Conservation (phyloP, 2,888 invertebrate species). For the Prosopocoilus inquinatus region DNA sequence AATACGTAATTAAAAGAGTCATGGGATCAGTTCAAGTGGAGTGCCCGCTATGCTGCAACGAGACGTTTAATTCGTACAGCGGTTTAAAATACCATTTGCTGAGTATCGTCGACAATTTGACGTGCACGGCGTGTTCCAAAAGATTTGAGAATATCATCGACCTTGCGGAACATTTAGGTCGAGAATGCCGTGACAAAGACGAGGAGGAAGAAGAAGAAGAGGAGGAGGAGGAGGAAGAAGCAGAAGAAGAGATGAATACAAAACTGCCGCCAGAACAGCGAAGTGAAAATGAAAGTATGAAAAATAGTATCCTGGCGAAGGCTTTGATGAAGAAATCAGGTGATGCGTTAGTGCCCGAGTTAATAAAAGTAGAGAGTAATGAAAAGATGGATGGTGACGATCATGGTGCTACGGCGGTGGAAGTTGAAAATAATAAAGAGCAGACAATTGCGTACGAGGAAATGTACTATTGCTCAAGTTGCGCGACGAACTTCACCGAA, state of each 20-base stretch:
- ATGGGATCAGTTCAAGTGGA: conserved; percentile 4
- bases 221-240: conserved; percentile 14
- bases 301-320: conserved; percentile 16
- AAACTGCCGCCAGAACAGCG: conserved; percentile 14
- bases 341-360: background rate
- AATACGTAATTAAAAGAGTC: background rate
- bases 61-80: conserved; percentile 58
- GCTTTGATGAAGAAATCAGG: conserved; percentile 9
- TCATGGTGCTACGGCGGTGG: conserved; percentile 18
- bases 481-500: conserved; percentile 62
- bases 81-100: conserved; percentile 55
- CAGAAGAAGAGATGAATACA: conserved; percentile 7
- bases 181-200: conserved; percentile 30
- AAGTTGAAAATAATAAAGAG: conserved; percentile 21
- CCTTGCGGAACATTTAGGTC: conserved; percentile 57
- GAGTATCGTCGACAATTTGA: conserved; percentile 58
- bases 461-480: conserved; percentile 64
- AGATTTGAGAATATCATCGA: conserved; percentile 56
- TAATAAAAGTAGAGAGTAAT: background rate
- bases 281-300: conserved; percentile 9
- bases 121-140: conserved; percentile 60
- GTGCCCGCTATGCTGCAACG: conserved; percentile 66
- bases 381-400: conserved; percentile 25
- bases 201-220: conserved; percentile 29
- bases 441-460: conserved; percentile 42